Evolutionary conservation across 2,113 vertebrate species (phyloP).

Genomic region (Stomatorhinus ivindoensis): DNA sequence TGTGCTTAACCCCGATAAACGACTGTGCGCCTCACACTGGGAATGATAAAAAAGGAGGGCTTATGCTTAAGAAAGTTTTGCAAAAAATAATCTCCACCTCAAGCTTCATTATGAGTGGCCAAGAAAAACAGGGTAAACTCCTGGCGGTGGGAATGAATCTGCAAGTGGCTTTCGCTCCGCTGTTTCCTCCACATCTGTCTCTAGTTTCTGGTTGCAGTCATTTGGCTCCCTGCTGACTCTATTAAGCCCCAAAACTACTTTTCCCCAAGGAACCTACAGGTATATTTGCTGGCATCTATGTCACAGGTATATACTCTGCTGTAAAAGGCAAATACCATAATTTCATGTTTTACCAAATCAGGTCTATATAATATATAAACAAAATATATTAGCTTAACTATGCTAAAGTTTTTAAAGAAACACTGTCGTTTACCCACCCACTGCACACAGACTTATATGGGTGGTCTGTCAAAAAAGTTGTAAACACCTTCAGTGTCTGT

Average conservation of each 20-base stretch:
- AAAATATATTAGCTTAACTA: background rate
- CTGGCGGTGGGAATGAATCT: background rate
- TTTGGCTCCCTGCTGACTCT: background rate
- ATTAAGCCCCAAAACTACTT: background rate
- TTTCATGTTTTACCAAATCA: background rate
- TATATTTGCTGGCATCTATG: background rate
- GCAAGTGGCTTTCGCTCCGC: background rate
- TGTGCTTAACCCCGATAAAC: background rate
- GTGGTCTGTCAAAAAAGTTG: background rate
- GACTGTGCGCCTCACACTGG: background rate
- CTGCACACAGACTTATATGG: background rate
- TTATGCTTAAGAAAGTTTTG: conserved; percentile 11
- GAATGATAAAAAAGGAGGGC: background rate
- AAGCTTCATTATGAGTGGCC: background rate
- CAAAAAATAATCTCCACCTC: conserved; percentile 16
- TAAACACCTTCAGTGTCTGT: background rate
- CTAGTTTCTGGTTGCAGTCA: background rate
- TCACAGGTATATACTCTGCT: background rate
- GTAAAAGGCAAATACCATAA: background rate
- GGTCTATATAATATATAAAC: no score
- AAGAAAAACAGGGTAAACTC: conserved; percentile 17
- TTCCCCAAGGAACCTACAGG: background rate
- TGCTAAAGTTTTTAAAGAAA: background rate
- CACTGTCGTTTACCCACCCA: background rate
- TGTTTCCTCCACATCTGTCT: background rate